Base-by-base conservation (phyloP, 2,113 vertebrate species). In the Nycticorax nycticorax region DNA sequence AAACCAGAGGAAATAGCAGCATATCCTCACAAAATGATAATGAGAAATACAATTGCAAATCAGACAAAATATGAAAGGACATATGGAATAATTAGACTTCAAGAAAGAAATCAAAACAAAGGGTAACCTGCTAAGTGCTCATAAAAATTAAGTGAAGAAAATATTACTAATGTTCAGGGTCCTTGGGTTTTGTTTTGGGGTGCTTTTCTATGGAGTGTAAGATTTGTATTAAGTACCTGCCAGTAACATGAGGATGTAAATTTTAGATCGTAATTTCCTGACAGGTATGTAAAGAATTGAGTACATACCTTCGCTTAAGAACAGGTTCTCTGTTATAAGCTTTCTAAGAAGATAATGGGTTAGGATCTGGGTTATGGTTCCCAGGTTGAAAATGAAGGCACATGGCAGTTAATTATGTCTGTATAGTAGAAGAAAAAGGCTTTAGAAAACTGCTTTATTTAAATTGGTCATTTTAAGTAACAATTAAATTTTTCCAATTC, bases 1-100 rank as follows among this genome's bases (percentile, higher is more conserved):
- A 97, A 97, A 96, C 73, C 27, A 41, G 97, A 98, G 96, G 97
- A 98, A 97, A 93, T 76, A 73, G 97, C 88, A 86, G 85, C 92
- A 87, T 64, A 95, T 88, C 88, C 78, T 95, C 94, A 88, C 97
- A 90, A 97, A 97, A 97, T 91, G 95, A 95, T 97, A 95, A 97
- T 95, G 96, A 98, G 96, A 96, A 97, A 95, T 89, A 95, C 95
- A 97, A 91, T 77, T 92, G 94, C 77, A 97, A 97, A 98, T 98
- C 91, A 97, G 96, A 96, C 81, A 85, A 94, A 97, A 91, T 96
- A 89, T 63, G 92, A 95, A 96, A 95, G 95, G 94, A 97, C 96
- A 93, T 78, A 80, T 78, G 95, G 97, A 93, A 88, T 96, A 95
- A 97, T 95, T 96, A 97, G 94, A 72, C 95, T 96, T 97, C 76